Percentiles rank a stretch among this genome's conserved stretches.
phyloP scores from a whole-genome alignment of 2,888 invertebrate species.

The Phyto melanocephala region DNA sequence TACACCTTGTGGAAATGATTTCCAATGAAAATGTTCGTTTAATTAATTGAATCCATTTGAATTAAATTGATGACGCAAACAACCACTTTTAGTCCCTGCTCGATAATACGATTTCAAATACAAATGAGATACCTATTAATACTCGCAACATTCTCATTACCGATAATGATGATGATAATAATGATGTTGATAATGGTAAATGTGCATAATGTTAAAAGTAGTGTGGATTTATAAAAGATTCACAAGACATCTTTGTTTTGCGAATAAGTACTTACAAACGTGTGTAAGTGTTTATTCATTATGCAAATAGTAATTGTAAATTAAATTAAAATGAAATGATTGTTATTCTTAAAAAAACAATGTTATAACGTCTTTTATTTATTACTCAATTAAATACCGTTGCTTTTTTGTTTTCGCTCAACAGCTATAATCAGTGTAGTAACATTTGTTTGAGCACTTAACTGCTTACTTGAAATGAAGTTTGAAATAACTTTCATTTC shows the following conservation, averaged over 20 bases:
- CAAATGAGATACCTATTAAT: constrained; percentile 35
- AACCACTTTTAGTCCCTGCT: not conserved
- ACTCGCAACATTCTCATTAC: constrained; percentile 26
- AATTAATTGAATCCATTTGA: constrained; percentile 65
- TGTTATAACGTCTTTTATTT: constrained; percentile 17
- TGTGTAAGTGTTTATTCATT: no score
- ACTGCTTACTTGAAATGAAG: not conserved
- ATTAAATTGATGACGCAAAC: constrained; percentile 36
- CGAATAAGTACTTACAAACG: not conserved
- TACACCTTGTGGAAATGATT: constrained; percentile 58
- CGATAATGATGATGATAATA: constrained; percentile 29
- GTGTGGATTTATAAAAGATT: not conserved
- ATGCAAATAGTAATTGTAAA: constrained; percentile 34
- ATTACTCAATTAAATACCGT: constrained; percentile 37
- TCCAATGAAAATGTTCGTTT: constrained; percentile 51
- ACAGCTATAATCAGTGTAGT: constrained; percentile 43
- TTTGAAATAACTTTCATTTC: not conserved
- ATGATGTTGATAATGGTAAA: constrained; percentile 8
- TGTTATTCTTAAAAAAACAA: not conserved
- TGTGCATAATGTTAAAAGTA: not conserved
- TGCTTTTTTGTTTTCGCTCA: not conserved
- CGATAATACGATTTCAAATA: constrained; percentile 1
- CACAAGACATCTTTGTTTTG: not conserved
- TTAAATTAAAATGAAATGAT: constrained; percentile 7
- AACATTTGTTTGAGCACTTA: constrained; percentile 53